These are phyloP conservation scores for Callimico goeldii DNA, from an alignment of 2,797 vertebrate genomes.

Conservation along the genomic window DNA sequence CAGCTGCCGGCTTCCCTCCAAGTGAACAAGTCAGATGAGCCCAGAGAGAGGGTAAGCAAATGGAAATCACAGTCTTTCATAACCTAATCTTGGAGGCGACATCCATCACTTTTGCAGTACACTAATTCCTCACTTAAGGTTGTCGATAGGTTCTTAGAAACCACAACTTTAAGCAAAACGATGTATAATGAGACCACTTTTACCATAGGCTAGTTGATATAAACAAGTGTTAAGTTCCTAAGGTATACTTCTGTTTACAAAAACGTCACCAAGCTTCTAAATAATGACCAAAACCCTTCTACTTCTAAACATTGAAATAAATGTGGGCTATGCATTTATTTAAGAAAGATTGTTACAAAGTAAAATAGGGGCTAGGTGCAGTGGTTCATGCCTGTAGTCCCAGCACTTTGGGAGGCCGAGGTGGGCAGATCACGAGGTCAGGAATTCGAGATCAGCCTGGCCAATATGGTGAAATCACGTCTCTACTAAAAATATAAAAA, in stretches of 20 bases:
- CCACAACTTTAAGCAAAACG: neutral
- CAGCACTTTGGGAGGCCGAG: neutral
- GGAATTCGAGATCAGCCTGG: neutral
- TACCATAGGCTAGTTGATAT: neutral
- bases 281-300: neutral
- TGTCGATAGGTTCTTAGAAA: neutral
- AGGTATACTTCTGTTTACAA: neutral
- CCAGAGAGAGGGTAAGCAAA: neutral
- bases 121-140: neutral
- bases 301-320: neutral
- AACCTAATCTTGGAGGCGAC: neutral
- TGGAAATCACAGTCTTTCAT: neutral
- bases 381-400: neutral
- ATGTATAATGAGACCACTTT: neutral
- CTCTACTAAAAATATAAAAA: neutral
- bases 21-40: neutral
- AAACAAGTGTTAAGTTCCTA: neutral
- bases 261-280: neutral
- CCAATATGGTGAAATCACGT: neutral
- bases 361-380: neutral
- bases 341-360: neutral
- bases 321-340: neutral
- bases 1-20: neutral
- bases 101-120: neutral
- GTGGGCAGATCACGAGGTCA: neutral